phyloP scores from a whole-genome alignment of 2,113 vertebrate species.

The Empidonax traillii region DNA sequence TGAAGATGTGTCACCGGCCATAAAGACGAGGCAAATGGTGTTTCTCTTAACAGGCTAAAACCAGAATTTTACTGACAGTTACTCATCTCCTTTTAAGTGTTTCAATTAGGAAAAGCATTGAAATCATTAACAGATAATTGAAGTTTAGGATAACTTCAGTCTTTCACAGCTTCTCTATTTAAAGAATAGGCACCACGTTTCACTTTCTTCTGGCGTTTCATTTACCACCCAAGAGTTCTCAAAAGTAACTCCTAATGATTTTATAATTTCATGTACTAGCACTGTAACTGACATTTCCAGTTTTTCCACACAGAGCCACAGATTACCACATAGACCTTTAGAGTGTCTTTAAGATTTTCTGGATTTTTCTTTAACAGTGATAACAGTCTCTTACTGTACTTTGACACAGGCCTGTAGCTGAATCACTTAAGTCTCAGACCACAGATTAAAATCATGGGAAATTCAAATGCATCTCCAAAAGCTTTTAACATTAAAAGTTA shows the following conservation, averaged over 20 bases:
- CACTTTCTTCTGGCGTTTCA: not conserved
- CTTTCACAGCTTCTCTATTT: not conserved
- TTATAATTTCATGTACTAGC: not conserved
- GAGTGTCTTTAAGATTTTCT: not conserved
- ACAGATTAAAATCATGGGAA: not conserved
- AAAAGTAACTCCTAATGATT: not conserved
- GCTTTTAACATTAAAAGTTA: not conserved
- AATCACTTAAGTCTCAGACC: not conserved
- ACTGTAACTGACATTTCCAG: not conserved
- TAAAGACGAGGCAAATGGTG: not conserved
- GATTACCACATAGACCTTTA: accelerated
- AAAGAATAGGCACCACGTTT: accelerated
- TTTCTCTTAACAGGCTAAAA: too few relatives aligned
- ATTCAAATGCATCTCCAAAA: not conserved
- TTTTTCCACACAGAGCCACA: not conserved
- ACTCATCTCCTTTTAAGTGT: not conserved
- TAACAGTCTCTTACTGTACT: not conserved
- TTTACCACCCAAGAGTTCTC: not conserved
- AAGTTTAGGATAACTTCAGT: not conserved
- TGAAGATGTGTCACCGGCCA: not conserved
- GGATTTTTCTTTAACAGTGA: not conserved
- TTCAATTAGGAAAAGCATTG: not conserved
- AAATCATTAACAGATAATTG: not conserved
- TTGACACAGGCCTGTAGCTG: not conserved
- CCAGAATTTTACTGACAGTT: accelerated